Evolutionary conservation across 2,797 vertebrate genomes (phyloP).

Genomic region (Gymnodraco acuticeps): DNA sequence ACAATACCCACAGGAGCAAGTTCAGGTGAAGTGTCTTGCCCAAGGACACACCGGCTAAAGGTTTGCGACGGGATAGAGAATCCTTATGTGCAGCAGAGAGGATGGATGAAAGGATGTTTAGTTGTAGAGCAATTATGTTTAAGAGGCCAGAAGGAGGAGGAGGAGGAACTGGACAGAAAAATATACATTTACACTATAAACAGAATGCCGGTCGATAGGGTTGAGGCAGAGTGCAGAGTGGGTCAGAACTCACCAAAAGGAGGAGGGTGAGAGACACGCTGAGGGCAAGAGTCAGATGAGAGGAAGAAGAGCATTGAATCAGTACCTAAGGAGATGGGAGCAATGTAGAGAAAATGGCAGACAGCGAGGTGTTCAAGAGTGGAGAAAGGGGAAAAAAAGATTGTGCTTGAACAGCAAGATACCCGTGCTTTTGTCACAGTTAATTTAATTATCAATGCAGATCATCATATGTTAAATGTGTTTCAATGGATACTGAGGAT

Average conservation of each 20-base stretch:
- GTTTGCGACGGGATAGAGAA: constrained; percentile 11
- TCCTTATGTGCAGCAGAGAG: constrained; percentile 1
- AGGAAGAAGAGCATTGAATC: constrained; percentile 63
- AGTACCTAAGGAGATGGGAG: constrained; percentile 40
- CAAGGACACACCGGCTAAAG: too few species aligned
- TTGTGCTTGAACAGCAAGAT: background rate
- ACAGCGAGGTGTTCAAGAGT: constrained; percentile 17
- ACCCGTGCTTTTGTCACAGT: background rate
- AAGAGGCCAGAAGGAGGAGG: background rate
- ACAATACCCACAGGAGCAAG: too few species aligned
- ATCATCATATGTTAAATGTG: background rate
- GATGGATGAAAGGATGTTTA: constrained; percentile 1
- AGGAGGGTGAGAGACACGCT: constrained; percentile 16
- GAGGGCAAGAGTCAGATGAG: constrained; percentile 40
- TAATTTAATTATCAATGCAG: background rate
- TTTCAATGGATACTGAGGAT: background rate
- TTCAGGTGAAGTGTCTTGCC: too few species aligned
- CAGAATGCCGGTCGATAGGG: background rate
- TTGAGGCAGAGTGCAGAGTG: constrained; percentile 16
- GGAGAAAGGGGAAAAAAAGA: constrained; percentile 17
- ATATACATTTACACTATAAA: background rate
- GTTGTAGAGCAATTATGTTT: constrained; percentile 9
- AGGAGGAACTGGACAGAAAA: background rate
- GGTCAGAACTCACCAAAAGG: constrained; percentile 11
- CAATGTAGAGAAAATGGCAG: constrained; percentile 26